Conservation (phyloP, 1,140 invertebrate genomes). For the Orius laevigatus region DNA sequence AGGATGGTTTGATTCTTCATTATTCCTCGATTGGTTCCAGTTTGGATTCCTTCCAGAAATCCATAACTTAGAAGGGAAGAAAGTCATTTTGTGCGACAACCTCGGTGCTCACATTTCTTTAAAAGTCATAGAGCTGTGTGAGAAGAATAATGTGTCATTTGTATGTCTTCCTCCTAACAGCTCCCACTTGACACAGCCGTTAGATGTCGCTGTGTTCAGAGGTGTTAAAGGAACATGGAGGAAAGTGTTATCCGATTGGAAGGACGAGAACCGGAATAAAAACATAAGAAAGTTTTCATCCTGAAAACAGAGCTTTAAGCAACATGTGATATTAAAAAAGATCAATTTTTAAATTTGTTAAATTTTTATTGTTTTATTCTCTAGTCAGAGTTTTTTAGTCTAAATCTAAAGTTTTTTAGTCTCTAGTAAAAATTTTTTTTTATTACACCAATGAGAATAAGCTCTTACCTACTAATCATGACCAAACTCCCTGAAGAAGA, state of each 20-base stretch:
- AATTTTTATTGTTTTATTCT: no score
- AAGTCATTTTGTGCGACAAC: constrained; percentile 27
- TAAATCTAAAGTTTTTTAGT: background rate
- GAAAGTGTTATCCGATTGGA: constrained; percentile 24
- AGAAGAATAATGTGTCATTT: constrained; percentile 26
- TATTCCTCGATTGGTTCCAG: constrained; percentile 16
- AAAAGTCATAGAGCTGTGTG: constrained; percentile 23
- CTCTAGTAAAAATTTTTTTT: no score
- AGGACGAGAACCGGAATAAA: no score
- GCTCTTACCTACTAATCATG: no score
- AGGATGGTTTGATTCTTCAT: constrained; percentile 8
- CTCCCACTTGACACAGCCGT: constrained; percentile 28
- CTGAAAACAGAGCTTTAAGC: no score
- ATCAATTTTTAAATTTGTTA: no score
- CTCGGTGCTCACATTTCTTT: constrained; percentile 25
- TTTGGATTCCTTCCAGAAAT: constrained; percentile 8
- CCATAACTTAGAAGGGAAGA: constrained; percentile 9
- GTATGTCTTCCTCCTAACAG: no score
- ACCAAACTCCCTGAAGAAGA: no score
- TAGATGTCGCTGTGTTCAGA: constrained; percentile 29
- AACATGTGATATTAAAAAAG: no score
- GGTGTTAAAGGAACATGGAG: constrained; percentile 28
- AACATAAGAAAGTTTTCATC: no score
- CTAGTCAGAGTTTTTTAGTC: background rate
- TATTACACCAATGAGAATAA: no score